These are phyloP conservation scores for Zeus faber DNA, from an alignment of 2,113 vertebrate species.

Conservation along the genomic window DNA sequence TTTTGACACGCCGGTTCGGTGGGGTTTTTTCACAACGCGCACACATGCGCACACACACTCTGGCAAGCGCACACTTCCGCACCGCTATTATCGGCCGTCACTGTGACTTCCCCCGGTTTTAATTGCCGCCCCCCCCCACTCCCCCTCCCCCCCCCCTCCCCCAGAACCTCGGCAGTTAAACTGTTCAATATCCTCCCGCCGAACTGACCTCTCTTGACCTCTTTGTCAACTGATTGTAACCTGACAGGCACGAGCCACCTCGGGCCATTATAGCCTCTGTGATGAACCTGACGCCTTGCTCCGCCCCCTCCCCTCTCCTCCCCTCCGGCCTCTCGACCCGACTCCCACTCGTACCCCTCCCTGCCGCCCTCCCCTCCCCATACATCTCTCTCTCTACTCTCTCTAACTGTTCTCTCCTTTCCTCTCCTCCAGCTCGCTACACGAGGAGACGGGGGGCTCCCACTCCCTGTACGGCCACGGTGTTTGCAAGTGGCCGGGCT, in stretches of 20 bases:
- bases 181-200: slow-evolving; percentile 81
- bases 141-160: slow-evolving; percentile 83
- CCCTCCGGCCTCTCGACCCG: slow-evolving; percentile 3
- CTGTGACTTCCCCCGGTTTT: slow-evolving; percentile 80
- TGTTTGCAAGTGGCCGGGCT: slow-evolving; percentile 99
- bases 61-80: not conserved
- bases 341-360: not conserved
- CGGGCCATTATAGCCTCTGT: slow-evolving; percentile 77
- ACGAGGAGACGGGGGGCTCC: slow-evolving; percentile 92
- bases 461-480: slow-evolving; percentile 98
- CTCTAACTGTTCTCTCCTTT: slow-evolving; percentile 1
- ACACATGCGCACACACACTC: too few relatives aligned
- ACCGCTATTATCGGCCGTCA: slow-evolving; percentile 78
- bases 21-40: too few relatives aligned
- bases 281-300: slow-evolving; percentile 72
- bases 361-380: too few relatives aligned
- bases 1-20: too few relatives aligned
- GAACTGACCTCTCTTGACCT: slow-evolving; percentile 83
- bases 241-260: slow-evolving; percentile 81
- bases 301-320: not conserved
- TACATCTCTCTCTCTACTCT: slow-evolving; percentile 2
- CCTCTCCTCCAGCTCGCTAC: slow-evolving; percentile 82
- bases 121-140: slow-evolving; percentile 88
- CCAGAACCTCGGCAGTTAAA: slow-evolving; percentile 79
- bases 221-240: slow-evolving; percentile 82